Percentiles rank a stretch among this genome's conserved stretches.
phyloP scores from a whole-genome alignment of 2,113 vertebrate species.

The Meleagris gallopavo region DNA sequence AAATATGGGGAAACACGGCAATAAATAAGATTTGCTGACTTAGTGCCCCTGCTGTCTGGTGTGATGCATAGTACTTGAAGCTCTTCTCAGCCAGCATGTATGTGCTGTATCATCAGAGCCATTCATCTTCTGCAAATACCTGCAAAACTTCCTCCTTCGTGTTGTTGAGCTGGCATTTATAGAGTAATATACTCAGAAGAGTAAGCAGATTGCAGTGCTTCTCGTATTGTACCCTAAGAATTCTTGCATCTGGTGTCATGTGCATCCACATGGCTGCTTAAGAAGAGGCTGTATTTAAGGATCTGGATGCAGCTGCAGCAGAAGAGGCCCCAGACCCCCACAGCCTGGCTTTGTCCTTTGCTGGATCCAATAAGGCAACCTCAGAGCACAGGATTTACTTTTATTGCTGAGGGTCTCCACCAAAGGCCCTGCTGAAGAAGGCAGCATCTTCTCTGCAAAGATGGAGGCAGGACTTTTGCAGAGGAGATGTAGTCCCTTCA shows the following conservation, averaged over 20 bases:
- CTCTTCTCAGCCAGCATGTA: fast-evolving
- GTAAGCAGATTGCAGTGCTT: background rate
- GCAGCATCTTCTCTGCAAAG: background rate
- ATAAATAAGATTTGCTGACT: background rate
- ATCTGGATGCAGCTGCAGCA: background rate
- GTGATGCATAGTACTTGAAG: background rate
- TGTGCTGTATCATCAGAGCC: background rate
- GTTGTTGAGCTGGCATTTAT: background rate
- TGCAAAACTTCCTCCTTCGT: background rate
- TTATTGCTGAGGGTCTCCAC: background rate
- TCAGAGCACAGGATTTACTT: background rate
- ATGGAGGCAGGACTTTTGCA: background rate
- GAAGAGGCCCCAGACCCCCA: background rate
- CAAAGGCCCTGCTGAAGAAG: background rate
- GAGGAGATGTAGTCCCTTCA: background rate
- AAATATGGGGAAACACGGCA: background rate
- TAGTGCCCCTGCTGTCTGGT: no score
- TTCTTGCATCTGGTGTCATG: background rate
- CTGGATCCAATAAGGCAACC: background rate
- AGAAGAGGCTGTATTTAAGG: background rate
- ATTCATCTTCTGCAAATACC: background rate
- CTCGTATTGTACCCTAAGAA: background rate
- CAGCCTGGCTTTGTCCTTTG: fast-evolving
- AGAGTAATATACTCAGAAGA: no score
- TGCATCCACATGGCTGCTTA: background rate